phyloP scores from a whole-genome alignment of 2,888 invertebrate genomes.

The Caenorhabditis wallacei region DNA sequence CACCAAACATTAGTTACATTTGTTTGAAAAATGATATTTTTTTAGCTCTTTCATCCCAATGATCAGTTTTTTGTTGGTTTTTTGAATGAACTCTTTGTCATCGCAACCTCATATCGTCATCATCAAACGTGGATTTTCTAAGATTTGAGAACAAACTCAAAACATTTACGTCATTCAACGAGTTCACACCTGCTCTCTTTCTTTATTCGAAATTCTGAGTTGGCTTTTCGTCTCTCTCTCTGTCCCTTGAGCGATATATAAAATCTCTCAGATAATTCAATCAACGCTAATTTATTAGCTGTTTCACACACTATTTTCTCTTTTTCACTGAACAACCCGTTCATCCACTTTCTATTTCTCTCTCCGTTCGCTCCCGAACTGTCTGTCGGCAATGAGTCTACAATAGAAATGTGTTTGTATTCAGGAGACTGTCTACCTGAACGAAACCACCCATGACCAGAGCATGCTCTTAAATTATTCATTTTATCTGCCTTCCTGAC shows the following conservation, averaged over 20 bases:
- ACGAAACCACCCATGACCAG: conserved; percentile 5
- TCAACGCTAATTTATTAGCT: neutral
- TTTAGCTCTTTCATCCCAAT: too few species aligned
- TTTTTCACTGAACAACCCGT: neutral
- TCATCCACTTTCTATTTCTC: neutral
- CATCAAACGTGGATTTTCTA: conserved; percentile 1
- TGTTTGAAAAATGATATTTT: too few species aligned
- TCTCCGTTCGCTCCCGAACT: conserved; percentile 10
- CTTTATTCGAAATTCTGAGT: too few species aligned
- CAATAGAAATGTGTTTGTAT: conserved; percentile 16
- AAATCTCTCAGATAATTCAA: too few species aligned
- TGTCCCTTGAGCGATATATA: too few species aligned
- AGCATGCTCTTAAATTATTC: conserved; percentile 14
- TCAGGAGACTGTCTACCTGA: conserved; percentile 5
- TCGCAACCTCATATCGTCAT: neutral
- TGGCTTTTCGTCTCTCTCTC: too few species aligned
- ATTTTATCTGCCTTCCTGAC: conserved; percentile 1
- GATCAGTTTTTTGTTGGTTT: too few species aligned
- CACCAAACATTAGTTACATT: neutral
- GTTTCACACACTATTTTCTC: neutral
- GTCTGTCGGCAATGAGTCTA: conserved; percentile 16
- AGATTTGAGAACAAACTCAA: neutral
- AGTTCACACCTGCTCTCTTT: too few species aligned
- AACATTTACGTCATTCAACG: conserved; percentile 12
- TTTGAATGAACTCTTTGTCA: neutral